Conservation (phyloP, 2,888 invertebrate species). For the Scaptomyza tumidula region DNA sequence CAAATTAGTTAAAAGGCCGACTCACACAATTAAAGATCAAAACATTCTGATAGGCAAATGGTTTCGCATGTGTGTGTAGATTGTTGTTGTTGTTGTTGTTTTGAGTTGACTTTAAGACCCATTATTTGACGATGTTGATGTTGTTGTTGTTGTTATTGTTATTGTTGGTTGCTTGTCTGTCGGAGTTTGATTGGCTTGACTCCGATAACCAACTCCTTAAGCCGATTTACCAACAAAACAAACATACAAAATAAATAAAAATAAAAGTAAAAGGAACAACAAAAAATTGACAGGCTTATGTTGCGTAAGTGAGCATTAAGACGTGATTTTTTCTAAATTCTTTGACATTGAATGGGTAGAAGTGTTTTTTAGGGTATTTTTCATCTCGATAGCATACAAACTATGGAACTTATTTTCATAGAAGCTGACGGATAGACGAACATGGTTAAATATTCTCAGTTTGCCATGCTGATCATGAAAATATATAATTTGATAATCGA, state of each 20-base stretch:
- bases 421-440: no score
- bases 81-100: conserved; percentile 25
- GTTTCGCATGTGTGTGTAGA: conserved; percentile 18
- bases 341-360: neutral
- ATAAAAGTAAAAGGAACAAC: conserved; percentile 10
- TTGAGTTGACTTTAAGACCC: conserved; percentile 46
- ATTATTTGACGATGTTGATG: conserved; percentile 23
- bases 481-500: no score
- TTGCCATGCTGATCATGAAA: no score
- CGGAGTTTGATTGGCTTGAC: conserved; percentile 53
- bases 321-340: neutral
- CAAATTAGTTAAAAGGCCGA: conserved; percentile 82
- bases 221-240: conserved; percentile 24
- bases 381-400: no score
- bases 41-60: conserved; percentile 70
- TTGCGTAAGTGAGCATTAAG: conserved; percentile 1
- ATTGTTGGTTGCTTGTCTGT: conserved; percentile 33
- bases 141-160: conserved; percentile 20
- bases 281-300: conserved; percentile 46
- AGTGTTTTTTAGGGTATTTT: no score
- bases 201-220: conserved; percentile 47
- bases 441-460: no score
- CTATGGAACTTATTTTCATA: no score
- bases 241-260: no score
- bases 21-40: conserved; percentile 80